Conservation (phyloP, 2,113 vertebrate genomes). For the Rhabdornis inornatus region DNA sequence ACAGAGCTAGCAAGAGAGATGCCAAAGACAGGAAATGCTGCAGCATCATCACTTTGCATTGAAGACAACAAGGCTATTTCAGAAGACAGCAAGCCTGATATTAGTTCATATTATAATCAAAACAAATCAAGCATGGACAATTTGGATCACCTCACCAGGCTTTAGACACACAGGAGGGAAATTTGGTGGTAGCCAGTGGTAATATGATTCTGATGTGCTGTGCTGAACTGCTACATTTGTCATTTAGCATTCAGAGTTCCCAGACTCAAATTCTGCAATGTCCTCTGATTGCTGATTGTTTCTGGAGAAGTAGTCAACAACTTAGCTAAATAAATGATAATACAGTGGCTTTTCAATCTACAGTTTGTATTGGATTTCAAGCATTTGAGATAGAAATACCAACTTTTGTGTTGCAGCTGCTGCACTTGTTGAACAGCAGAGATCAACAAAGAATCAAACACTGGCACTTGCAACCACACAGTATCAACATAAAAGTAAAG, state of each 20-base stretch:
- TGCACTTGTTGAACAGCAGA: not conserved
- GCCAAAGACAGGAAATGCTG: not conserved
- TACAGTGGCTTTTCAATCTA: not conserved
- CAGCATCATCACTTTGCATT: not conserved
- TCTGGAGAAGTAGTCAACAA: conserved; percentile 17
- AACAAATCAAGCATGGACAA: conserved; percentile 29
- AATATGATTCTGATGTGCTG: not conserved
- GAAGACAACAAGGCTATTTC: conserved; percentile 37
- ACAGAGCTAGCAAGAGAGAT: not conserved
- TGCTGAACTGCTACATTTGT: not conserved
- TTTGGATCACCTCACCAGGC: conserved; percentile 47
- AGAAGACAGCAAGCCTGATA: conserved; percentile 30
- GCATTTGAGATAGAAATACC: not conserved
- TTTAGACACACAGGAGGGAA: not conserved
- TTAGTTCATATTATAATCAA: conserved; percentile 23
- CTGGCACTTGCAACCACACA: not conserved
- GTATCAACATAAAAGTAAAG: not conserved
- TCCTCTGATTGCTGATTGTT: conserved; percentile 15
- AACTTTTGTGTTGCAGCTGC: not conserved
- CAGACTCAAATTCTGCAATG: not conserved
- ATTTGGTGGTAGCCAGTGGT: conserved; percentile 4
- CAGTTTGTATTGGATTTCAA: not conserved
- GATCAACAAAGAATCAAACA: not conserved
- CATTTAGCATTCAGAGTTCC: not conserved
- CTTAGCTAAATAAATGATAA: not conserved